phyloP scores from a whole-genome alignment of 2,888 invertebrate species.

The Brachyptera putata region DNA sequence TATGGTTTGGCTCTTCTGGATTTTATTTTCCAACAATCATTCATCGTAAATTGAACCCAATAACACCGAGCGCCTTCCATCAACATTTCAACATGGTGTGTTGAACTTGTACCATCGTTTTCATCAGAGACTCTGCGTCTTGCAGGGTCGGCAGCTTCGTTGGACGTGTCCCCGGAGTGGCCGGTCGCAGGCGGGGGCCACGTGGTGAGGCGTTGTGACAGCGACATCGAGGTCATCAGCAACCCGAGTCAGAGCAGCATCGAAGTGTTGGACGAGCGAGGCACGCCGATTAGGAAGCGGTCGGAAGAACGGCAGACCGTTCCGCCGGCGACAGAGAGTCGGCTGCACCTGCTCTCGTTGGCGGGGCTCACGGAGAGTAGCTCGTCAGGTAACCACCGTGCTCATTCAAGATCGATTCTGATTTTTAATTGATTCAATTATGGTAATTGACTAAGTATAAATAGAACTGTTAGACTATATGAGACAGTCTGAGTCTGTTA shows the following conservation, averaged over 20 bases:
- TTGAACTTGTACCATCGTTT: too few relatives aligned
- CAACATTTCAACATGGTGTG: too few relatives aligned
- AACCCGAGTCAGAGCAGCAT: constrained; percentile 69
- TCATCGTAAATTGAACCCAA: too few relatives aligned
- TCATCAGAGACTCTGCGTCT: neutral
- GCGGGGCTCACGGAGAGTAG: constrained; percentile 56
- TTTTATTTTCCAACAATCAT: too few relatives aligned
- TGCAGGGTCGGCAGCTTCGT: constrained; percentile 46
- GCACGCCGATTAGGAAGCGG: constrained; percentile 45
- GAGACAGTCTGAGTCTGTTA: too few relatives aligned
- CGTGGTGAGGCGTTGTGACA: constrained; percentile 48
- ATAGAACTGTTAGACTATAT: too few relatives aligned
- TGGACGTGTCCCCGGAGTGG: constrained; percentile 45
- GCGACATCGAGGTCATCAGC: constrained; percentile 65
- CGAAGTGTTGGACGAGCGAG: constrained; percentile 54
- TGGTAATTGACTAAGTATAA: too few relatives aligned
- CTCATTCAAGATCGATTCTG: neutral
- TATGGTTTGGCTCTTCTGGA: too few relatives aligned
- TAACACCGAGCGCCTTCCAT: too few relatives aligned
- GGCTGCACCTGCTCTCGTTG: too few relatives aligned
- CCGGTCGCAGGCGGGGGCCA: constrained; percentile 40
- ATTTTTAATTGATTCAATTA: neutral
- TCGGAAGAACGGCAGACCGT: constrained; percentile 36
- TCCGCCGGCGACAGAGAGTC: constrained; percentile 1
- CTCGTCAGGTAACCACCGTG: constrained; percentile 49